These are phyloP conservation scores for Psilanteris sp. DNA, from an alignment of 1,140 invertebrate species.

Conservation along the genomic window DNA sequence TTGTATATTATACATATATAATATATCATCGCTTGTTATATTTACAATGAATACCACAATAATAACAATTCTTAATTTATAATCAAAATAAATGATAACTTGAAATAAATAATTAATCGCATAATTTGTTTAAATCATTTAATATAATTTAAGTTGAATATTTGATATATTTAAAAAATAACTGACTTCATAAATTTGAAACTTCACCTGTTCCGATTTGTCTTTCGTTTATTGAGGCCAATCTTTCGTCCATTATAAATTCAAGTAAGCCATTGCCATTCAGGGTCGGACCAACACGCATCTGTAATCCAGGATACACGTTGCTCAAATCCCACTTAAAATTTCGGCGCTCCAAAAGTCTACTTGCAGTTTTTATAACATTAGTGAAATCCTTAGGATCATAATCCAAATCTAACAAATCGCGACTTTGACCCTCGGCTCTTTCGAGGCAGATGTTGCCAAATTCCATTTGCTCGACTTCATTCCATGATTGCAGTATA, in stretches of 20 bases:
- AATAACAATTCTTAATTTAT: too few species aligned
- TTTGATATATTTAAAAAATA: too few species aligned
- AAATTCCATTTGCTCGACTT: slow-evolving; percentile 83
- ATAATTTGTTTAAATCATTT: too few species aligned
- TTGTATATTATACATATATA: too few species aligned
- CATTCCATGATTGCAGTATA: slow-evolving; percentile 83
- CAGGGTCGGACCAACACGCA: slow-evolving; percentile 84
- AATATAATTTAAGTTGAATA: neutral
- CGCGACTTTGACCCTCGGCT: slow-evolving; percentile 67
- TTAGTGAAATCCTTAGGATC: slow-evolving; percentile 87
- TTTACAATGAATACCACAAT: too few species aligned
- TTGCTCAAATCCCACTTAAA: slow-evolving; percentile 86
- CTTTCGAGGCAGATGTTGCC: slow-evolving; percentile 71
- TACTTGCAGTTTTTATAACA: slow-evolving; percentile 85
- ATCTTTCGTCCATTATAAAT: slow-evolving; percentile 84
- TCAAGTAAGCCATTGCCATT: slow-evolving; percentile 84
- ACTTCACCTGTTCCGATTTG: slow-evolving; percentile 72
- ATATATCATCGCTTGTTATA: too few species aligned
- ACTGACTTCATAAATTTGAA: slow-evolving; percentile 3
- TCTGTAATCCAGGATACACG: slow-evolving; percentile 85
- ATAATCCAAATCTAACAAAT: slow-evolving; percentile 81
- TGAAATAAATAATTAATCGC: too few species aligned
- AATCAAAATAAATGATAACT: too few species aligned
- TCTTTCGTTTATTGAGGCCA: slow-evolving; percentile 65
- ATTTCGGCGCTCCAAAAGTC: slow-evolving; percentile 84